phyloP scores from a whole-genome alignment of 2,797 vertebrate genomes.

The Pseudotriccus pelzelni region DNA sequence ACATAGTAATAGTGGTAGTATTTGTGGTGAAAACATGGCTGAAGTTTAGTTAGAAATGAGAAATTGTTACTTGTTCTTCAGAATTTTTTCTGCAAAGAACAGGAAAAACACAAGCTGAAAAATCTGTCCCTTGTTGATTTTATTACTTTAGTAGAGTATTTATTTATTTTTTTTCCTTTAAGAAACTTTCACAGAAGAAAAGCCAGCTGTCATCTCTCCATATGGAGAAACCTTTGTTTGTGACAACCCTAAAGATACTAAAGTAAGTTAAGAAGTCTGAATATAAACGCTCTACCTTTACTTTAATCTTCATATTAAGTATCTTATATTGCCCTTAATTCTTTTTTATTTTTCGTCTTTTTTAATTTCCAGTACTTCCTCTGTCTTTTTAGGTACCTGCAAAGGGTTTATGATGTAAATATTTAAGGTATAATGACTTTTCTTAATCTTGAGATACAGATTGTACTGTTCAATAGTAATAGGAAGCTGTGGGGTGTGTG shows the following conservation, averaged over 20 bases:
- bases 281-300: background rate
- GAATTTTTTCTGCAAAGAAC: background rate
- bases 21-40: background rate
- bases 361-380: background rate
- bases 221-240: constrained; percentile 90
- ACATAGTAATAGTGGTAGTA: background rate
- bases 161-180: background rate
- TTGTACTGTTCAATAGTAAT: background rate
- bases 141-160: background rate
- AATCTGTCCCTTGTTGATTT: background rate
- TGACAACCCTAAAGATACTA: constrained; percentile 72
- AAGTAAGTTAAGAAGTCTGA: constrained; percentile 78
- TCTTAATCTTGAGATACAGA: background rate
- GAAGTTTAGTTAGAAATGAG: background rate
- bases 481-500: background rate
- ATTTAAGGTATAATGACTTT: background rate
- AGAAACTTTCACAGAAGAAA: constrained; percentile 77
- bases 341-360: background rate
- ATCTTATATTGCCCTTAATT: background rate
- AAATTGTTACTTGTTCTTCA: background rate
- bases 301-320: background rate
- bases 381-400: background rate
- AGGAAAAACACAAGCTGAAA: background rate
- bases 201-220: constrained; percentile 81
- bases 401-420: background rate